Evolutionary conservation across 1,140 invertebrate species (phyloP), one percentile per base, ranked within the genome.

Genomic region (Helicoverpa zea): DNA sequence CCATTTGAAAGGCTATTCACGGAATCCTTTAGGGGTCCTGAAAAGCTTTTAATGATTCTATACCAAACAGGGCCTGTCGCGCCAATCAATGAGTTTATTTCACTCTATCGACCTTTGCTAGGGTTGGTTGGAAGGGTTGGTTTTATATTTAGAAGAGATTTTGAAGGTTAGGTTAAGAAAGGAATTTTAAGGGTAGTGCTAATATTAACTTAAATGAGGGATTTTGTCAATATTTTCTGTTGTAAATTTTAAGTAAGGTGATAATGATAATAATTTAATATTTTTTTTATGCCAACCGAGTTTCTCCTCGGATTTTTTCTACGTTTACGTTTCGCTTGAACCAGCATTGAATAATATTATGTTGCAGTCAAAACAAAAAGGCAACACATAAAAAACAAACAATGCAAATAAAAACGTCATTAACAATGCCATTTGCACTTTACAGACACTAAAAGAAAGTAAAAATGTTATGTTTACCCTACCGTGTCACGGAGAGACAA

Each of bases 21-120:
- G 13, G 75, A 77, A 77, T 64, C 75, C 75, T 64, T 77, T 66
- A 64, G 49, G 75, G 61, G n/a, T 23, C 43, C 18, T 77, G 56
- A 77, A 77, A 77, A 77, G 75, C 75, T 77, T 77, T 77, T 77
- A 66, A 72, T 72, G 68, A 72, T 72, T 61, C 73, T 76, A 59
- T 49, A 49, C 58, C 35, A 61, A 76, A 76, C 47, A 76, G 74
- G 74, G n/a, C 56, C 52, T 61, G 47, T 75, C 54, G 68, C 18
- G 72, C 59, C 18, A 63, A 76, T 63, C 58, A 64, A 63, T 52
- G 47, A 51, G 74, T 76, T 76, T 76, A 76, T 64, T 76, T 76
- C 74, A 51, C 43, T 13, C 18, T 5, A 23, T 3, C 59, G 58
- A 76, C 74, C 47, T 76, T 76, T 51, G 56, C 3, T 13, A 14